phyloP scores from a whole-genome alignment of 2,797 vertebrate genomes.

The Rhinoraja longicauda region DNA sequence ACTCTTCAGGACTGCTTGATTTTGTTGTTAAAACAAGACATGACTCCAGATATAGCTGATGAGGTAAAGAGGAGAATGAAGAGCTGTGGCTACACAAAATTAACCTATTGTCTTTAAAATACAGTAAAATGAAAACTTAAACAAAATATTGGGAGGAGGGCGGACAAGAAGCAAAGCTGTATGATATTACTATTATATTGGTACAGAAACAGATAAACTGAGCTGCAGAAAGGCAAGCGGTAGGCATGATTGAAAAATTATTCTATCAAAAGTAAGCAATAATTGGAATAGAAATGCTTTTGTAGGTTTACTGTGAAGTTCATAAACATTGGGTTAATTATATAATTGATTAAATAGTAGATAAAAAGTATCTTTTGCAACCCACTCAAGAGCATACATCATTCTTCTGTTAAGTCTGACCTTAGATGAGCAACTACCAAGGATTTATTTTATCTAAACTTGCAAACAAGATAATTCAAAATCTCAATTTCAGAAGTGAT shows the following conservation, averaged over 20 bases:
- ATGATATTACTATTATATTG: neutral
- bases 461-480: no score
- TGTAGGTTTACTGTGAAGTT: neutral
- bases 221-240: no score
- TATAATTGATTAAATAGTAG: neutral
- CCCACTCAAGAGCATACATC: neutral
- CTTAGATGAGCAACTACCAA: neutral
- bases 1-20: neutral
- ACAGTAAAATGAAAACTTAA: neutral
- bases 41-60: neutral
- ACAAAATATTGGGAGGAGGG: neutral
- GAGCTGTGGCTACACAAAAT: neutral
- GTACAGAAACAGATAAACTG: neutral
- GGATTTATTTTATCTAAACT: neutral
- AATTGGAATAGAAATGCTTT: neutral
- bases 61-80: neutral
- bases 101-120: neutral
- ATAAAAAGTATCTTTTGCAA: neutral
- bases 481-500: no score
- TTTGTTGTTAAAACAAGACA: neutral
- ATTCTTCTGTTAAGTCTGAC: neutral
- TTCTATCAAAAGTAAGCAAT: neutral
- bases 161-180: neutral
- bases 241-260: neutral
- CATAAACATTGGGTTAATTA: neutral